Conservation (phyloP, 2,888 invertebrate species). For the Polydrusus tereticollis region DNA sequence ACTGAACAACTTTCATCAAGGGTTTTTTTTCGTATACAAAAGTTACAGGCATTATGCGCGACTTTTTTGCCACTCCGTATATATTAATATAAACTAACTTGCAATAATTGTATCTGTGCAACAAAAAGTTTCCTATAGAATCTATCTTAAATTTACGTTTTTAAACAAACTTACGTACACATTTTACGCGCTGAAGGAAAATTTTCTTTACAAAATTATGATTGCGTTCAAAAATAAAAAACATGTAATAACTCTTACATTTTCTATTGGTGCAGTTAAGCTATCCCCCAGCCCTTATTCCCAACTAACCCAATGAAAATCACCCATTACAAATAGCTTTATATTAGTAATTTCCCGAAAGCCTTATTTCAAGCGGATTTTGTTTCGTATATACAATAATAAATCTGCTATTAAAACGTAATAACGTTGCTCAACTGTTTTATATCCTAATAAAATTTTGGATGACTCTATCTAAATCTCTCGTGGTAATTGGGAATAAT, state of each 20-base stretch:
- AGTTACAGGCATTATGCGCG: no score
- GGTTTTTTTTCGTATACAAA: no score
- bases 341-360: conserved; percentile 36
- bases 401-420: conserved; percentile 46
- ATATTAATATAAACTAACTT: no score
- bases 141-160: no score
- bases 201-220: no score
- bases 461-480: conserved; percentile 46
- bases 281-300: not conserved
- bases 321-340: conserved; percentile 38
- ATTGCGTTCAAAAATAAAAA: no score
- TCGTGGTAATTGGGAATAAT: conserved; percentile 44
- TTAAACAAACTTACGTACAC: no score
- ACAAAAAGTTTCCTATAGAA: no score
- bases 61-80: no score
- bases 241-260: not conserved
- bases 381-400: conserved; percentile 44
- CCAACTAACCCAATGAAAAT: conserved; percentile 20
- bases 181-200: no score
- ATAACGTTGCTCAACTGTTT: conserved; percentile 46
- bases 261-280: conserved; percentile 5
- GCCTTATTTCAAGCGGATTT: conserved; percentile 44
- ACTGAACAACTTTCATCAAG: no score
- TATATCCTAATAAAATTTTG: conserved; percentile 43
- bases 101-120: no score